Base-by-base conservation (phyloP, 1,140 invertebrate genomes). In the Pomacea maculata region DNA sequence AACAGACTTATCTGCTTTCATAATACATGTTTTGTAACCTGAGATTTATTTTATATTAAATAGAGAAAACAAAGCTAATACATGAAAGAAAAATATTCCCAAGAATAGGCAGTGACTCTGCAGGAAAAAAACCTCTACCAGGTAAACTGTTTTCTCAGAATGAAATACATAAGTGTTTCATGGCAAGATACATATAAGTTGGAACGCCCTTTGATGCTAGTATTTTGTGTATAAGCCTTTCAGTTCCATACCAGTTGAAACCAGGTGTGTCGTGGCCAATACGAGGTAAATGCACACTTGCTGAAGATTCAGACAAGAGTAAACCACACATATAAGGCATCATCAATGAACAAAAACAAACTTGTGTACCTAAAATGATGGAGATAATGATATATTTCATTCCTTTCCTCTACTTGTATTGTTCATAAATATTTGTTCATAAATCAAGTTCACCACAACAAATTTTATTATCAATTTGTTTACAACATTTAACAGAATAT, bases 221-320 rank as follows among this genome's bases (percentile, higher is more conserved):
- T 68, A 88, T 83, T 86, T 92, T 92, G 29, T 86, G 85, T n/a
- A 92, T 87, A 17, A 91, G 84, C 83, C 90, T 84, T 78, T 92
- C 91, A 15, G 89, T 91, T n/a, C 89, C 89, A 75, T 92, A 92
- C 91, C 91, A 92, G 84, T 91, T 90, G 82, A 91, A 91, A 15
- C 85, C 86, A 14, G 89, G 86, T 1, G 89, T 90, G 77, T 89
- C 88, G 84, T 90, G 85, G 11, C 91, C 91, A 75, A 92, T 91
- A 57, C 91, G 83, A 25, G 91, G 89, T 8, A 91, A 82, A 80
- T 92, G 91, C 9, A 92, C 88, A 82, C 86, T 88, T 9, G 89
- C 90, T 90, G 85, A 17, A 86, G 86, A 80, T 25, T 72, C 71
- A 55, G 77, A 80, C 10, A 78, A 76, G 34, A 78, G 29, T 3